phyloP scores from a whole-genome alignment of 2,113 vertebrate species.

The Serinus canaria region DNA sequence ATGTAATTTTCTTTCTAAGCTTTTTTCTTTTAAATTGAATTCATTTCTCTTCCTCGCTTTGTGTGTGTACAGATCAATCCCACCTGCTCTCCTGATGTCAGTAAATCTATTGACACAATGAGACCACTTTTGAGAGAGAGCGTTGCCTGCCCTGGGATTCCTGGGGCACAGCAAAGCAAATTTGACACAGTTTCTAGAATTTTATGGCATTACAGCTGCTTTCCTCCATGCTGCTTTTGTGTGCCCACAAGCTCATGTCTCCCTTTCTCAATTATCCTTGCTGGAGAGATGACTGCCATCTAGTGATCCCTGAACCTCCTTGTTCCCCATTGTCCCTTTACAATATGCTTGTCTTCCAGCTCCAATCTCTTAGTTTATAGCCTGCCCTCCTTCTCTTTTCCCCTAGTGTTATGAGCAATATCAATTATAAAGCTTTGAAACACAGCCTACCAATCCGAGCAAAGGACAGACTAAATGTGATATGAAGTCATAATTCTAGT shows the following conservation, averaged over 20 bases:
- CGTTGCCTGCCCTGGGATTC: neutral
- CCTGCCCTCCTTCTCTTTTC: conserved; percentile 14
- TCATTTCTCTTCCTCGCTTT: neutral
- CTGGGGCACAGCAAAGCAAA: neutral
- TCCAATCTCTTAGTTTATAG: conserved; percentile 22
- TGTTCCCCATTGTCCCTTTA: neutral
- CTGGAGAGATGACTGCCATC: neutral
- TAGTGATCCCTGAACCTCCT: conserved; percentile 6
- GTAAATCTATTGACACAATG: neutral
- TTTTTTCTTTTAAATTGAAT: neutral
- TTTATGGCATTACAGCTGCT: neutral
- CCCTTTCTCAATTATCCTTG: neutral
- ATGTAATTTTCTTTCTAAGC: neutral
- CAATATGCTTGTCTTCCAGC: neutral
- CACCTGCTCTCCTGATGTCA: neutral
- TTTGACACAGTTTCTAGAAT: neutral
- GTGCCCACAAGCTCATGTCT: neutral
- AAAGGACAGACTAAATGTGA: conserved; percentile 53
- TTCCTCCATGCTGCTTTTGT: neutral
- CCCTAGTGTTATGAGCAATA: conserved; percentile 47
- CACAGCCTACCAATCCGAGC: conserved; percentile 40
- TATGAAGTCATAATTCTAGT: conserved; percentile 55
- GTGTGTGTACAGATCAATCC: neutral
- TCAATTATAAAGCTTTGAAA: conserved; percentile 49
- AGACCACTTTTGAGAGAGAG: neutral